Percentiles rank a stretch among this genome's conserved stretches.
These are phyloP conservation scores for Melospiza georgiana DNA, from an alignment of 2,113 vertebrate genomes.

Conservation along the genomic window DNA sequence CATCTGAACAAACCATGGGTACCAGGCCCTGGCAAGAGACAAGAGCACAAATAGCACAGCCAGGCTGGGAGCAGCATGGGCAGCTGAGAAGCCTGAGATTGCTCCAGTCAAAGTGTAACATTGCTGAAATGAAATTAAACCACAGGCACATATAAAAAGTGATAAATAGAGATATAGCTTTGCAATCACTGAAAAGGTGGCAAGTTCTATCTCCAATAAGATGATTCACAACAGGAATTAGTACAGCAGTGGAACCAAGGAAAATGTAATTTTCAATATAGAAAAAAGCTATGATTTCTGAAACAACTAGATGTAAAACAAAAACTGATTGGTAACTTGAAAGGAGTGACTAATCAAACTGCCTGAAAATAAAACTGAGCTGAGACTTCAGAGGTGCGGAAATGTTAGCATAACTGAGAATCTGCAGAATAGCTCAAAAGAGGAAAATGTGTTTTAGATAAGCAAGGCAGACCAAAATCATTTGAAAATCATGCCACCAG, in stretches of 20 bases:
- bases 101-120: not conserved
- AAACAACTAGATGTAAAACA: not conserved
- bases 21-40: not conserved
- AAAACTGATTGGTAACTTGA: not conserved
- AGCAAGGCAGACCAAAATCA: not conserved
- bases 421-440: not conserved
- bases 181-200: not conserved
- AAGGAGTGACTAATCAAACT: not conserved
- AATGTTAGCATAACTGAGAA: not conserved
- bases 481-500: not conserved
- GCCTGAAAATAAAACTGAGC: not conserved
- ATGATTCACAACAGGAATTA: not conserved
- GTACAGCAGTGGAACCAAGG: not conserved
- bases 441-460: not conserved
- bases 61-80: not conserved
- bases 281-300: not conserved
- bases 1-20: not conserved
- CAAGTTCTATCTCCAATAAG: not conserved
- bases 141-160: not conserved
- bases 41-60: not conserved
- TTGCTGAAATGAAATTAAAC: not conserved
- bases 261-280: not conserved
- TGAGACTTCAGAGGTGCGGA: not conserved
- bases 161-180: not conserved
- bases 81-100: not conserved